phyloP scores from a whole-genome alignment of 2,113 vertebrate species.

The Oncorhynchus gorbuscha region DNA sequence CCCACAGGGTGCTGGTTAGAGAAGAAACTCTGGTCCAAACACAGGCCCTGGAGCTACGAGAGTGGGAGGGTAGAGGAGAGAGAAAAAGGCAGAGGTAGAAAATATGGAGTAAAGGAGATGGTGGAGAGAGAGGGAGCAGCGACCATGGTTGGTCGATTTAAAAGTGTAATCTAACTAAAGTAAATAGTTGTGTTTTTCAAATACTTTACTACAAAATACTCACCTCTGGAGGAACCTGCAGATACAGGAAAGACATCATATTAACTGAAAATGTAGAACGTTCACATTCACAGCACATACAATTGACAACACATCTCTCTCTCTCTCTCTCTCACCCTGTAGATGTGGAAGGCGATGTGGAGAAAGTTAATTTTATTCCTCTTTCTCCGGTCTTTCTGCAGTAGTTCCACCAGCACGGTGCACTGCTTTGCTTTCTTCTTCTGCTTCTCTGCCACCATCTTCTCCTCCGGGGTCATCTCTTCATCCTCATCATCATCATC shows the following conservation, averaged over 20 bases:
- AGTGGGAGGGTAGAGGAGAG: neutral
- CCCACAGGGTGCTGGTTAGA: slow-evolving; percentile 54
- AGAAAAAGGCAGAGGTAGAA: neutral
- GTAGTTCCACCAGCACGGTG: slow-evolving; percentile 73
- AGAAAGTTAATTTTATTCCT: slow-evolving; percentile 64
- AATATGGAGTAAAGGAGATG: neutral
- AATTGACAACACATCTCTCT: no score
- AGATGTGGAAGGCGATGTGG: slow-evolving; percentile 74
- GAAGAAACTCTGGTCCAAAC: slow-evolving; percentile 71
- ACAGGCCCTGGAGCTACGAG: slow-evolving; percentile 54
- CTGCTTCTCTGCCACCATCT: slow-evolving; percentile 44
- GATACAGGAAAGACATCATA: neutral
- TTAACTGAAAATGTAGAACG: slow-evolving; percentile 1
- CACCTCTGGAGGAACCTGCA: slow-evolving; percentile 69
- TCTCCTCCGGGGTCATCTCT: slow-evolving; percentile 21
- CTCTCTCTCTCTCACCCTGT: slow-evolving; percentile 59
- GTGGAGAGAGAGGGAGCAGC: neutral
- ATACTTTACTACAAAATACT: slow-evolving; percentile 4
- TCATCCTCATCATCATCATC: slow-evolving; percentile 23
- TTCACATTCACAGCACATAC: neutral
- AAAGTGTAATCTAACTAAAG: neutral
- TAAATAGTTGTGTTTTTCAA: neutral
- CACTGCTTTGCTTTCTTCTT: slow-evolving; percentile 61
- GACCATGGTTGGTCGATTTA: neutral
- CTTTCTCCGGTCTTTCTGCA: slow-evolving; percentile 74